Base-by-base conservation (phyloP, 1,140 invertebrate species). In the Anoplophora glabripennis region DNA sequence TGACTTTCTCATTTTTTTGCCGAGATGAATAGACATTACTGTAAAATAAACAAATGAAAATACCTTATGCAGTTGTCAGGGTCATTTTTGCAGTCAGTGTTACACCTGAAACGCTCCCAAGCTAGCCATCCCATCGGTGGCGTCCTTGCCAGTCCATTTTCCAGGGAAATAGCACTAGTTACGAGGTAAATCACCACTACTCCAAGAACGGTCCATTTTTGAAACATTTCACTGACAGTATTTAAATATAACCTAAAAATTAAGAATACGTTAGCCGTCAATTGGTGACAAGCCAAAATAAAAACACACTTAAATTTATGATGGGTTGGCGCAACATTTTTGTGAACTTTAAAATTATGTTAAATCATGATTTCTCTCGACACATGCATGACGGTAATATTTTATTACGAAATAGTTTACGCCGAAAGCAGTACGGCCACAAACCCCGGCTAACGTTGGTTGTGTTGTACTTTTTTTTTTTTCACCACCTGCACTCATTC, bases 21-120 rank as follows among this genome's bases (percentile, higher is more conserved):
- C 21, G 21, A 28, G 21, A 28, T 28, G 21, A 28, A 28, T 28
- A 28, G 21, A 5, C 5, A 28, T n/a, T n/a, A 28, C 21, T 28
- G 21, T 28, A 28, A 28, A 28, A 28, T 5, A 28, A 28, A 28
- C 21, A 28, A 28, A 28, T 28, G 21, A 28, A 28, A 28, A 28
- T 67, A 93, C 91, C 91, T 95, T 68, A 95, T 95, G 78, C 93
- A 95, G 75, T 94, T 93, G 56, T 95, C 86, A 40, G 93, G 92
- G 81, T 94, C 92, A 77, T 89, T 89, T 69, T 89, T 86, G 75
- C 94, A 98, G 76, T 97, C 92, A 2, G 89, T 95, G 71, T 96
- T 94, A 72, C 94, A 97, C 52, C 92, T 82, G 75, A 94, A 97
- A 60, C 93, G 77, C 69, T 95, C 90, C 94, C 94, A 97, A 18